Evolutionary conservation across 2,888 invertebrate species (phyloP).

Genomic region (Creontiades dilutus): DNA sequence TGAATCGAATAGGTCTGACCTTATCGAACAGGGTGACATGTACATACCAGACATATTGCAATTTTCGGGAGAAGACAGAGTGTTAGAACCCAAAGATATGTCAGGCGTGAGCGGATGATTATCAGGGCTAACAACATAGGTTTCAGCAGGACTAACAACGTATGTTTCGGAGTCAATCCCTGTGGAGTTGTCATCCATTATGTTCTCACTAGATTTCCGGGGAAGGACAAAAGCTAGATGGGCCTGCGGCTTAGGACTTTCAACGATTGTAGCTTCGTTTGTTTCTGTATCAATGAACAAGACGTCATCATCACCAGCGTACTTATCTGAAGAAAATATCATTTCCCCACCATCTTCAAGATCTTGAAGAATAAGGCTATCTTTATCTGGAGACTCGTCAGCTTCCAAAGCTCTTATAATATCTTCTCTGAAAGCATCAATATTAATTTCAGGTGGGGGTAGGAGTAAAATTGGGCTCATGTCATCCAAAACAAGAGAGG

Average conservation of each 20-base stretch:
- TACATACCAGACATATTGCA: constrained; percentile 76
- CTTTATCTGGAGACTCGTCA: constrained; percentile 74
- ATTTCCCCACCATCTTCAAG: constrained; percentile 77
- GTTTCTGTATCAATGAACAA: constrained; percentile 80
- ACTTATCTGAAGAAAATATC: constrained; percentile 41
- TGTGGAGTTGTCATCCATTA: constrained; percentile 68
- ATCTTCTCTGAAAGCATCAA: constrained; percentile 75
- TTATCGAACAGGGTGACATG: constrained; percentile 76
- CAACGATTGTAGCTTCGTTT: constrained; percentile 79
- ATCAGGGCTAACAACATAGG: constrained; percentile 65
- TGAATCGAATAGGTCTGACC: constrained; percentile 75
- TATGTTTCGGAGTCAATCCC: constrained; percentile 73
- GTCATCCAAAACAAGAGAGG: constrained; percentile 75
- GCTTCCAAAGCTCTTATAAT: constrained; percentile 75
- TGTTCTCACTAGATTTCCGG: constrained; percentile 72
- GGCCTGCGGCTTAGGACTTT: constrained; percentile 76
- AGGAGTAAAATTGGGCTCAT: constrained; percentile 76
- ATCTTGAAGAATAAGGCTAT: constrained; percentile 77
- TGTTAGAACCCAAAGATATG: constrained; percentile 70
- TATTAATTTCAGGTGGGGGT: constrained; percentile 73
- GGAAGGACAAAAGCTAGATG: constrained; percentile 76
- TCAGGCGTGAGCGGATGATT: constrained; percentile 72
- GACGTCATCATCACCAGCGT: constrained; percentile 78
- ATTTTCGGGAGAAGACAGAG: constrained; percentile 75
- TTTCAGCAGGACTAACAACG: constrained; percentile 67